These are phyloP conservation scores for Nineta flava DNA, from an alignment of 2,888 invertebrate genomes.

Conservation along the genomic window DNA sequence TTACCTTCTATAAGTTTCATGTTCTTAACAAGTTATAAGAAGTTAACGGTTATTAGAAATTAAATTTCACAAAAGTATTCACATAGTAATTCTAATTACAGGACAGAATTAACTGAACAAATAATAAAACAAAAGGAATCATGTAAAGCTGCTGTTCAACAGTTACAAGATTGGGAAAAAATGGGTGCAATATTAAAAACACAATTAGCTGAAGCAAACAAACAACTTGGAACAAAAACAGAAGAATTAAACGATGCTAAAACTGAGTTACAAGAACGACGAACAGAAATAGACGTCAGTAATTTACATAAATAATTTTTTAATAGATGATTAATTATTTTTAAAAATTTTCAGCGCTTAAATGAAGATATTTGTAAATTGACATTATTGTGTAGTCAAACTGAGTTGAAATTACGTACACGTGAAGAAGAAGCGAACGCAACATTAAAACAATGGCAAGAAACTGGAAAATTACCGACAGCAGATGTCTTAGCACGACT, in stretches of 20 bases:
- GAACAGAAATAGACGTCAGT: conserved; percentile 39
- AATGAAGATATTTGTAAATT: conserved; percentile 40
- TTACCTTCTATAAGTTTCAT: too few relatives aligned
- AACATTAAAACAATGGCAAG: conserved; percentile 27
- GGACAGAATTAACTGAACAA: conserved; percentile 19
- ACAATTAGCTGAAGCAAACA: conserved; percentile 36
- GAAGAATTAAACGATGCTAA: conserved; percentile 34
- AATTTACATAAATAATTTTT: conserved; percentile 8
- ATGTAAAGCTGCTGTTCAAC: conserved; percentile 25
- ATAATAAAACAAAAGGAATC: conserved; percentile 26
- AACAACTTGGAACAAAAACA: conserved; percentile 33
- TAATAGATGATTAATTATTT: background rate
- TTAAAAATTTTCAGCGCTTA: conserved; percentile 27
- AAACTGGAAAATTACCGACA: conserved; percentile 24
- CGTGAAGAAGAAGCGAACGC: conserved; percentile 26
- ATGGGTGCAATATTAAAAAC: conserved; percentile 35
- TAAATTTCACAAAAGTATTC: background rate
- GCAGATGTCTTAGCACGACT: conserved; percentile 25
- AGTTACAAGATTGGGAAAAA: conserved; percentile 36
- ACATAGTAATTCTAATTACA: background rate
- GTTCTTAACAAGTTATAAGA: too few relatives aligned
- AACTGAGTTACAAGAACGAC: conserved; percentile 34
- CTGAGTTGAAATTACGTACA: conserved; percentile 22
- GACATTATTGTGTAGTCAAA: conserved; percentile 33
- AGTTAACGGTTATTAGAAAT: too few relatives aligned